A percentile compares a stretch with the other conserved stretches of the same genome.
Conservation (phyloP, 1,140 invertebrate genomes). For the Lordiphosa collinella region DNA sequence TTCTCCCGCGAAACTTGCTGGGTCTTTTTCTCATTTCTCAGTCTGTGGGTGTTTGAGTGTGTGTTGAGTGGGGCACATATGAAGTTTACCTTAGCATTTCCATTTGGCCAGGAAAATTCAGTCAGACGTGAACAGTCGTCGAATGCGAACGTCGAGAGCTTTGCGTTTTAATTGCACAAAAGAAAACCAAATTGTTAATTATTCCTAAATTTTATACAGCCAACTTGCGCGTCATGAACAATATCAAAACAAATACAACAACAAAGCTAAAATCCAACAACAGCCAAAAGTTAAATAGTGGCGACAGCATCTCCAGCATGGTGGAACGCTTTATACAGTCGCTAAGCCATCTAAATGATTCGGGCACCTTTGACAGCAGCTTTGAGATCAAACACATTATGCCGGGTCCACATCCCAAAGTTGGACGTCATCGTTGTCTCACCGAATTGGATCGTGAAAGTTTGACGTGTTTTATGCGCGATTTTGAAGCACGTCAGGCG, state of each 20-base stretch:
- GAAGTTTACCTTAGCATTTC: conserved; percentile 59
- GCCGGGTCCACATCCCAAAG: conserved; percentile 23
- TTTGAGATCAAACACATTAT: conserved; percentile 71
- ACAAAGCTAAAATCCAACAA: conserved; percentile 6
- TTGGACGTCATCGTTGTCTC: conserved; percentile 52
- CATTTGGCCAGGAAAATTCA: conserved; percentile 53
- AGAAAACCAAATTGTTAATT: conserved; percentile 5
- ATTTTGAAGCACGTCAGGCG: conserved; percentile 64
- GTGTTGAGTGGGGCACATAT: conserved; percentile 11
- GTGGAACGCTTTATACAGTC: conserved; percentile 72
- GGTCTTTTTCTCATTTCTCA: conserved; percentile 17
- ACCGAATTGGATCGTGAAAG: conserved; percentile 72
- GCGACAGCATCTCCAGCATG: conserved; percentile 51
- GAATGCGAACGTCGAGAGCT: conserved; percentile 43
- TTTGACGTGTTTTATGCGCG: conserved; percentile 54
- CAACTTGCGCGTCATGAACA: conserved; percentile 57
- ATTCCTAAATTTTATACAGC: conserved; percentile 7
- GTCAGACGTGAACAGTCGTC: conserved; percentile 48
- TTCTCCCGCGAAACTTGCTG: conserved; percentile 5
- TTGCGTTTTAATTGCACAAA: conserved; percentile 49
- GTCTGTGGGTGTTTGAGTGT: conserved; percentile 9
- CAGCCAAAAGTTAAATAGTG: background rate
- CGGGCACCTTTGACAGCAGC: conserved; percentile 72
- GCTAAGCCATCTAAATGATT: conserved; percentile 69
- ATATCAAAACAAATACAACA: conserved; percentile 12